A percentile compares a stretch with the other conserved stretches of the same genome.
Conservation (phyloP, 1,140 invertebrate species). For the Drosophila rufa region DNA sequence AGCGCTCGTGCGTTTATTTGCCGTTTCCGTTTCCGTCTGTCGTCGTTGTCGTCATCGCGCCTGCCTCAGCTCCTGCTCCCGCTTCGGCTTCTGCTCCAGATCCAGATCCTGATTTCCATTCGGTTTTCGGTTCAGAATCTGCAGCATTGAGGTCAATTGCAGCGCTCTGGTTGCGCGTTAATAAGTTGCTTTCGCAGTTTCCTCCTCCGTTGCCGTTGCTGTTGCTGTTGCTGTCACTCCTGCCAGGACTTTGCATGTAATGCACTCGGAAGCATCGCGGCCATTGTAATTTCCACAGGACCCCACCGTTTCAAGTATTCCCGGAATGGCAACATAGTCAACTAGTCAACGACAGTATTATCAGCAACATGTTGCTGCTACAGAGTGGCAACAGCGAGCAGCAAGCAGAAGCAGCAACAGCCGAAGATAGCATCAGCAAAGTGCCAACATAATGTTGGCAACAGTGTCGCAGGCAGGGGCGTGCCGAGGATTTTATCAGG, state of each 20-base stretch:
- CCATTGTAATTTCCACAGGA: slow-evolving; percentile 68
- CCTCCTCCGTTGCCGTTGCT: slow-evolving; percentile 37
- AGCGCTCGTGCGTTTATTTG: slow-evolving; percentile 81
- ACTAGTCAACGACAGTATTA: slow-evolving; percentile 69
- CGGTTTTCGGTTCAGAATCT: slow-evolving; percentile 14
- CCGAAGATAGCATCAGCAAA: slow-evolving; percentile 66
- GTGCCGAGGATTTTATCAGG: background rate
- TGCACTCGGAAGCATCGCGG: slow-evolving; percentile 47
- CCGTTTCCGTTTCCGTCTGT: slow-evolving; percentile 79
- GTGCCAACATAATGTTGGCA: slow-evolving; percentile 51
- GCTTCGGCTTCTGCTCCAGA: slow-evolving; percentile 6
- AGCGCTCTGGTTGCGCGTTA: slow-evolving; percentile 73
- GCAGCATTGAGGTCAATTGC: slow-evolving; percentile 70
- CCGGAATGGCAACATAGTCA: slow-evolving; percentile 70
- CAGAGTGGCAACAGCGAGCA: slow-evolving; percentile 49
- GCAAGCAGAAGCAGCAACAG: slow-evolving; percentile 27
- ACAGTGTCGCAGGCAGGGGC: slow-evolving; percentile 52
- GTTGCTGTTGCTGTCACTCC: slow-evolving; percentile 23
- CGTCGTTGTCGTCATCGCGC: slow-evolving; percentile 37
- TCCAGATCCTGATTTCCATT: slow-evolving; percentile 14
- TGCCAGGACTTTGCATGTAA: slow-evolving; percentile 70
- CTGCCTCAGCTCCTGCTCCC: slow-evolving; percentile 7
- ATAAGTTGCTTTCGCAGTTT: slow-evolving; percentile 59
- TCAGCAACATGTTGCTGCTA: slow-evolving; percentile 78
- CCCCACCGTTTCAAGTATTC: slow-evolving; percentile 11